Evolutionary conservation across 1,140 invertebrate genomes (phyloP), one percentile per base, ranked within the genome.

Genomic region (Drosophila truncata): DNA sequence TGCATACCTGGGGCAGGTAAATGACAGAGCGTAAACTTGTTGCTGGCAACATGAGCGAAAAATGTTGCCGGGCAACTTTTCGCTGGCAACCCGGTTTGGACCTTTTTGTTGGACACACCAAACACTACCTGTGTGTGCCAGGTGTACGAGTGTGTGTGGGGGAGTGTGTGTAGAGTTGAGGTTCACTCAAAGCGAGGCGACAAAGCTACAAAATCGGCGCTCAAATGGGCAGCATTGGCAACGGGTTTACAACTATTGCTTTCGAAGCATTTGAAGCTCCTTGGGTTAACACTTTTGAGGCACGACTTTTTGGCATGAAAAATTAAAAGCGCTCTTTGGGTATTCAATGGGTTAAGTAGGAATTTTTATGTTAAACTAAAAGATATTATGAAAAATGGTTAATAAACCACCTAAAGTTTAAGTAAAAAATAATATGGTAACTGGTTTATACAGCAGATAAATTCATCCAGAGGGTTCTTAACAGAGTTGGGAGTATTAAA

Each of bases 31-130:
- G 79, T 77, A 83, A 82, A 88, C 85, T 88, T 90, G 85, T 90
- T 85, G 85, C 85, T 90, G 78, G 85, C 85, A 90, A 90, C 85
- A 90, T 90, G 84, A 83, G 80, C 76, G 63, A 85, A 90, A 90
- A 90, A 90, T 90, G 85, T 90, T 90, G 85, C 85, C 64, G n/a
- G 49, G 81, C 82, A 90, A 91, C 85, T 90, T 90, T 90, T 90
- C 49, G 79, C 39, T 62, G 33, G 62, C 77, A 81, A 84, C 80
- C 80, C 81, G 80, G 80, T 83, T 83, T 83, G 63, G 49, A 66
- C 50, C 76, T 73, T 59, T 57, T 42, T 25, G 52, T 64, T 50
- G 46, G 46, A 31, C 50, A 47, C 50, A 49, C 20, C 27, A 54
- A 37, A 23, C 31, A 35, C 27, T 42, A 29, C 18, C 41, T 18